A percentile compares a stretch with the other conserved stretches of the same genome.
Conservation (phyloP, 1,140 invertebrate species). For the Neoseiulus cucumeris region DNA sequence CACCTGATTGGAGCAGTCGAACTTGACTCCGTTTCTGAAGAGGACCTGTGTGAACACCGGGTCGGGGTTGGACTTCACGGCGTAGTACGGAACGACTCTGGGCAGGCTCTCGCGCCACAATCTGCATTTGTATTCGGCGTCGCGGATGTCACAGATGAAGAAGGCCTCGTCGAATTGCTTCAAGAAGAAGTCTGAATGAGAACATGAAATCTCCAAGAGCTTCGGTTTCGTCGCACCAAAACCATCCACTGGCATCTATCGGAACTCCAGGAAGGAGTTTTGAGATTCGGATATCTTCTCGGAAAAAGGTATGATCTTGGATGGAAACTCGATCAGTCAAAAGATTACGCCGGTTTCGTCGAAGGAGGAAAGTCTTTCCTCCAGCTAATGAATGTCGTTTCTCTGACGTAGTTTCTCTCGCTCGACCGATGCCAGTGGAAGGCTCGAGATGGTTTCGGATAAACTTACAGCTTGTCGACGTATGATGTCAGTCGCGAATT, state of each 20-base stretch:
- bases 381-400: no score
- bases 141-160: slow-evolving; percentile 2
- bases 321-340: no score
- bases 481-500: neutral
- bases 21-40: neutral
- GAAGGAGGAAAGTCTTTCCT: no score
- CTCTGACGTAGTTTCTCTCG: no score
- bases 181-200: neutral
- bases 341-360: no score
- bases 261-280: no score
- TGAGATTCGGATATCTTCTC: no score
- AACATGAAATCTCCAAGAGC: no score
- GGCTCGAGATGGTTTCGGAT: neutral
- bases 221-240: no score
- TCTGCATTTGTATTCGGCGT: neutral
- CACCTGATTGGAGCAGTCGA: slow-evolving; percentile 7
- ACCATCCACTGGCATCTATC: no score
- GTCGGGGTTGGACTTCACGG: neutral
- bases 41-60: neutral
- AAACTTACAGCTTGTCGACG: slow-evolving; percentile 1
- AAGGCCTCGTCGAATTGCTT: slow-evolving; percentile 3
- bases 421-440: no score
- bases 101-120: neutral
- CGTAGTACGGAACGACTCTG: neutral
- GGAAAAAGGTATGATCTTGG: no score